These are phyloP conservation scores for Vanessa tameamea DNA, from an alignment of 1,140 invertebrate species.

Conservation along the genomic window DNA sequence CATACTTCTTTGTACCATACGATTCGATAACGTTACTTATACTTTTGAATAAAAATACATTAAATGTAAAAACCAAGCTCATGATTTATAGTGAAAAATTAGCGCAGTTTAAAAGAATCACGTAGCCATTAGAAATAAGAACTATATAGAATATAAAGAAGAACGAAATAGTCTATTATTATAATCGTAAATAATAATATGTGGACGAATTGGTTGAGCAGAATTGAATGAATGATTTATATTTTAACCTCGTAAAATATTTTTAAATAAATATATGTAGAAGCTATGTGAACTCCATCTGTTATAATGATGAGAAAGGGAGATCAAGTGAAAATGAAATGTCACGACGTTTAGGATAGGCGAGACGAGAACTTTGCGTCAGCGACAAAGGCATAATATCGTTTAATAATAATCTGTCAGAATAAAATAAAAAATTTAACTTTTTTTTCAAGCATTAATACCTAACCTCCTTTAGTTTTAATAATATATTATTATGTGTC, in stretches of 20 bases:
- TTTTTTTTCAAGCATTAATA: too few species aligned
- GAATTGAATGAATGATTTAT: too few species aligned
- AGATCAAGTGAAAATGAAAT: conserved; percentile 28
- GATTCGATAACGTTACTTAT: too few species aligned
- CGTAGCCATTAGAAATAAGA: conserved; percentile 34
- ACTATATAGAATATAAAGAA: too few species aligned
- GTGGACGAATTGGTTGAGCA: too few species aligned
- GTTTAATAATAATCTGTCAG: too few species aligned
- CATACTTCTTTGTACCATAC: too few species aligned
- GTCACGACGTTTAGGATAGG: not conserved
- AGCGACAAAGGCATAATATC: not conserved
- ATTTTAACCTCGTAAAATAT: not conserved
- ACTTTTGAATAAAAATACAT: not conserved
- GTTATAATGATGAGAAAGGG: conserved; percentile 22
- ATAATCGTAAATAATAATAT: conserved; percentile 20
- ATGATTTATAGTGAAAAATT: conserved; percentile 35
- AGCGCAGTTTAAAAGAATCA: conserved; percentile 33
- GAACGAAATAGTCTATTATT: conserved; percentile 16
- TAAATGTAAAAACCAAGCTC: conserved; percentile 12
- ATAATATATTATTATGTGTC: too few species aligned
- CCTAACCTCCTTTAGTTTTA: too few species aligned
- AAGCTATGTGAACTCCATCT: not conserved
- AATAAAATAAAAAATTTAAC: too few species aligned
- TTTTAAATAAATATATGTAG: not conserved
- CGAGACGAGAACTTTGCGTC: conserved; percentile 9